phyloP scores from a whole-genome alignment of 2,888 invertebrate genomes.

The Margaritifera margaritifera region DNA sequence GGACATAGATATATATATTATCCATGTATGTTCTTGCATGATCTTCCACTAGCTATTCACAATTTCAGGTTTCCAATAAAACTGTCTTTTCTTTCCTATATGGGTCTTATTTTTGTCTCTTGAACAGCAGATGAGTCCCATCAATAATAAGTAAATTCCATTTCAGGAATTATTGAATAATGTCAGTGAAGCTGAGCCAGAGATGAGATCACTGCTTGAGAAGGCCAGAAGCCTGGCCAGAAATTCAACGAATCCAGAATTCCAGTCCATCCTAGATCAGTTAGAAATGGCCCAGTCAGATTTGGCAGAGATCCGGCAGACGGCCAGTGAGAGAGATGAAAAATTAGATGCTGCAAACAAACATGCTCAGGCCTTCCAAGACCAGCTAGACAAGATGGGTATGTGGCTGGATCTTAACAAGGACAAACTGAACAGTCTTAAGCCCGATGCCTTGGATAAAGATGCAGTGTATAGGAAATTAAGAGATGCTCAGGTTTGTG shows the following conservation, averaged over 20 bases:
- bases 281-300: slow-evolving; percentile 90
- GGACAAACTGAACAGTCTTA: slow-evolving; percentile 84
- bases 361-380: slow-evolving; percentile 82
- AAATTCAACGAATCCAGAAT: slow-evolving; percentile 57
- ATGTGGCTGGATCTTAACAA: slow-evolving; percentile 89
- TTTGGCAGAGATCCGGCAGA: slow-evolving; percentile 93
- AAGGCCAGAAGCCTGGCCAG: slow-evolving; percentile 84
- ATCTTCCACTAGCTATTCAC: too few species aligned
- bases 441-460: slow-evolving; percentile 81
- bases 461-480: slow-evolving; percentile 86
- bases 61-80: too few species aligned
- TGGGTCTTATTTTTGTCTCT: too few species aligned
- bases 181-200: slow-evolving; percentile 54
- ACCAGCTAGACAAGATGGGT: slow-evolving; percentile 80
- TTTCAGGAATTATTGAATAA: slow-evolving; percentile 62
- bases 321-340: slow-evolving; percentile 81
- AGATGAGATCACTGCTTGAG: slow-evolving; percentile 80
- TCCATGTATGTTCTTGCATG: too few species aligned
- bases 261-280: slow-evolving; percentile 75
- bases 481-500: slow-evolving; percentile 82
- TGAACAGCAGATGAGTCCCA: background rate
- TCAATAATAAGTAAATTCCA: slow-evolving; percentile 1
- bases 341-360: slow-evolving; percentile 79
- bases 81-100: too few species aligned
- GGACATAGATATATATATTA: too few species aligned